Evolutionary conservation across 2,797 vertebrate species (phyloP).

Genomic region (Falco biarmicus): DNA sequence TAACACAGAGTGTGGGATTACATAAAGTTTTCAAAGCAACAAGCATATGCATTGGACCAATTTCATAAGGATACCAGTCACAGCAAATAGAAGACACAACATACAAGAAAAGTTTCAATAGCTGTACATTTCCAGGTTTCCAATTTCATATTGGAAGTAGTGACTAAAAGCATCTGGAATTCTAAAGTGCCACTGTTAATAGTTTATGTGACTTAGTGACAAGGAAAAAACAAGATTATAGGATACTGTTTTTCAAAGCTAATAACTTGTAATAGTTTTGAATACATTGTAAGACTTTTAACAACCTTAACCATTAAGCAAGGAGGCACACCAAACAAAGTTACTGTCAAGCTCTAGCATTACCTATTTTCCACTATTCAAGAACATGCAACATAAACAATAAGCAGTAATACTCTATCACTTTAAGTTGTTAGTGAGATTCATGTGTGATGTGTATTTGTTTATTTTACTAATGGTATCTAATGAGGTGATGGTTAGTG

Average conservation of each 20-base stretch:
- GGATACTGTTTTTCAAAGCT: neutral
- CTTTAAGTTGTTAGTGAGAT: slow-evolving; percentile 48
- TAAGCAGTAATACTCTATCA: neutral
- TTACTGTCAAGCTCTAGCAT: neutral
- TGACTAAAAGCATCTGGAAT: neutral
- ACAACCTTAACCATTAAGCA: neutral
- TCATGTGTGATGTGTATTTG: neutral
- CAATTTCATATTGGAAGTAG: neutral
- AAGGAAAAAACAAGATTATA: neutral
- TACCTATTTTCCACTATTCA: neutral
- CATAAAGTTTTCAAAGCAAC: neutral
- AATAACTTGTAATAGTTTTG: neutral
- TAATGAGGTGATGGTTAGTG: slow-evolving; percentile 72
- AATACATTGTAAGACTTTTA: neutral
- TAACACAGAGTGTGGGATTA: neutral
- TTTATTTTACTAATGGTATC: slow-evolving; percentile 63
- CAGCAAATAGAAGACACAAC: neutral
- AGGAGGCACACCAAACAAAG: slow-evolving; percentile 19
- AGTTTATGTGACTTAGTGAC: neutral
- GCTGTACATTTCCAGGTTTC: neutral
- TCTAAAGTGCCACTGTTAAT: neutral
- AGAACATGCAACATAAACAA: slow-evolving; percentile 26
- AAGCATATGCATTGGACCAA: neutral
- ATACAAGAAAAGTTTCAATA: neutral
- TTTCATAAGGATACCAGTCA: neutral